Evolutionary conservation across 2,113 vertebrate genomes (phyloP).

Genomic region (Lophochroa leadbeateri): DNA sequence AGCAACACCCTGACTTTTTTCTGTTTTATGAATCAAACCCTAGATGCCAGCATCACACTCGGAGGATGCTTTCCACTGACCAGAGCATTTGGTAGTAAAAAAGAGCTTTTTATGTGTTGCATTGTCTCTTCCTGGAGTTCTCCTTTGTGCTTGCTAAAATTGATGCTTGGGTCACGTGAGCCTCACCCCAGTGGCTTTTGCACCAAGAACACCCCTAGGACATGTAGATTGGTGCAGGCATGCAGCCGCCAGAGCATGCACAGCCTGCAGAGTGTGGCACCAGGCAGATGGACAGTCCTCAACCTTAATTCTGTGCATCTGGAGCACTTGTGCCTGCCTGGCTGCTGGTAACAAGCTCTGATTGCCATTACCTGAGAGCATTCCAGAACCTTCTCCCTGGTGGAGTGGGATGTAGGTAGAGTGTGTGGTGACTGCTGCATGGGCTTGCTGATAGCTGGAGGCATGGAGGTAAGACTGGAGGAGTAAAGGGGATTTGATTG

Average conservation of each 20-base stretch:
- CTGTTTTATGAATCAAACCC: neutral
- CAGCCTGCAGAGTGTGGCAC: neutral
- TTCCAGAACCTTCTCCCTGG: fast-evolving
- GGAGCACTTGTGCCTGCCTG: neutral
- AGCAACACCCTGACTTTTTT: neutral
- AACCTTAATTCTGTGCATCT: neutral
- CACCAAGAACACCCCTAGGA: fast-evolving
- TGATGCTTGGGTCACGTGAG: neutral
- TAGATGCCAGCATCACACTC: neutral
- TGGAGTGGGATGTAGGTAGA: fast-evolving
- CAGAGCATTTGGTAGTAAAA: neutral
- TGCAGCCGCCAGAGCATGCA: neutral
- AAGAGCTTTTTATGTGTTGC: fast-evolving
- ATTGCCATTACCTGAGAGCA: neutral
- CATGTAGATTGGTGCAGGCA: fast-evolving
- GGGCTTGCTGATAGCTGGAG: neutral
- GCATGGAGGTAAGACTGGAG: neutral
- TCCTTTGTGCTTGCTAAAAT: neutral
- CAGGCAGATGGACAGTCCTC: neutral
- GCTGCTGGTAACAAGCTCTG: neutral
- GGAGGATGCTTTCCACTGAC: neutral
- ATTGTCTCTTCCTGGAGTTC: neutral
- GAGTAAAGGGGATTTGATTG: fast-evolving
- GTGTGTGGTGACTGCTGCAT: fast-evolving
- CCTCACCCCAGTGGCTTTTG: neutral